A percentile compares a stretch with the other conserved stretches of the same genome.
Conservation (phyloP, 2,797 vertebrate genomes). For the Clarias fuscus region DNA sequence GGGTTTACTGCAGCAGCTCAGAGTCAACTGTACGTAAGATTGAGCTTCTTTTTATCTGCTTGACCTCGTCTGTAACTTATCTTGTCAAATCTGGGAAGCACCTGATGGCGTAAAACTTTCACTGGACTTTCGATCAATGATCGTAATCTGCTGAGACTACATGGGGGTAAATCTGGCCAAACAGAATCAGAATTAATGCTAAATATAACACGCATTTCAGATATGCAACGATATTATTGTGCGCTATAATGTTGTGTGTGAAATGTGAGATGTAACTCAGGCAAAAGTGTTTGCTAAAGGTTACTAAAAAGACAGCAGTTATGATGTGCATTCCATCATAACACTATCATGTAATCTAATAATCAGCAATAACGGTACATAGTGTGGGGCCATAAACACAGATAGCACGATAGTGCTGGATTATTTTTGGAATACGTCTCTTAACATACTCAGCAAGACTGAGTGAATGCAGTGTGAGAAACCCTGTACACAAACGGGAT, state of each 20-base stretch:
- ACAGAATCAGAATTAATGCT: not conserved
- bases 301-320: conserved; percentile 20
- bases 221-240: conserved; percentile 21
- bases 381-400: not conserved
- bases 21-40: not conserved
- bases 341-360: conserved; percentile 39
- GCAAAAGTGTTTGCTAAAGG: conserved; percentile 16
- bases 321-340: conserved; percentile 19
- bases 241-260: conserved; percentile 22
- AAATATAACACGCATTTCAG: conserved; percentile 17
- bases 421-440: not conserved
- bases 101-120: conserved; percentile 26
- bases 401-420: not conserved
- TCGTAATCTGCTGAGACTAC: not conserved
- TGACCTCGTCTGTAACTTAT: conserved; percentile 22
- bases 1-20: not conserved
- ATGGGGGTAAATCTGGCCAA: not conserved
- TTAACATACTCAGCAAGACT: not conserved
- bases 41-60: conserved; percentile 8
- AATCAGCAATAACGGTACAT: conserved; percentile 37
- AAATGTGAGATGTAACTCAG: conserved; percentile 35
- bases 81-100: conserved; percentile 26
- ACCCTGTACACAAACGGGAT: conserved; percentile 34
- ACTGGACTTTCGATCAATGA: conserved; percentile 9
- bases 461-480: conserved; percentile 31